Conservation (phyloP, 2,888 invertebrate species). For the Sinotaia quadrata region DNA sequence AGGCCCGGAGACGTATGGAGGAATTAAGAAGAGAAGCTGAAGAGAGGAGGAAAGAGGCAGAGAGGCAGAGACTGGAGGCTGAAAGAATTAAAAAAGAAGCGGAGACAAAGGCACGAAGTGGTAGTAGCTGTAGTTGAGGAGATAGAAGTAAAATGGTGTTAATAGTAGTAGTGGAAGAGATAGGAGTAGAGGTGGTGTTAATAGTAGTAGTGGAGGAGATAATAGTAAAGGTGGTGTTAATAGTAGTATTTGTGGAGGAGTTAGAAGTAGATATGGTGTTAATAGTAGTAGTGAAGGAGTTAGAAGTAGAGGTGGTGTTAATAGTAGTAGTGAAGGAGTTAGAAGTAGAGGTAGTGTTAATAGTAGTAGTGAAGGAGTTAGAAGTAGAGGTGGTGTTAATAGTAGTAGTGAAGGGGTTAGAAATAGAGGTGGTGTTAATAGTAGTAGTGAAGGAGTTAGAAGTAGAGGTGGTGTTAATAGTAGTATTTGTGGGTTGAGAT, state of each 20-base stretch:
- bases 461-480: no score
- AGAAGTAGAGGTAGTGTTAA: neutral
- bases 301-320: neutral
- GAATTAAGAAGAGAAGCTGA: slow-evolving; percentile 52
- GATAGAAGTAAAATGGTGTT: neutral
- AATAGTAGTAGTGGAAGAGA: neutral
- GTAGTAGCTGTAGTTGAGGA: neutral
- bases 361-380: neutral
- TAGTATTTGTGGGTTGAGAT: neutral
- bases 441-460: no score
- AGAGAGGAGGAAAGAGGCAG: slow-evolving; percentile 53
- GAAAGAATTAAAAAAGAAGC: slow-evolving; percentile 34
- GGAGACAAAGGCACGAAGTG: neutral
- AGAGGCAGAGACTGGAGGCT: slow-evolving; percentile 48
- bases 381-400: neutral
- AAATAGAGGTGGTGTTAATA: neutral
- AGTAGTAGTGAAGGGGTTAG: neutral
- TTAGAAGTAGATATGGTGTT: neutral
- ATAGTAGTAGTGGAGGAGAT: neutral
- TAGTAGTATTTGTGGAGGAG: neutral
- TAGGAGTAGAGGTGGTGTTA: neutral
- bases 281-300: neutral
- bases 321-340: neutral
- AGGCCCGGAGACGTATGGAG: slow-evolving; percentile 57
- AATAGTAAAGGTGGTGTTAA: neutral